Base-by-base conservation (phyloP, 2,113 vertebrate species). In the Propithecus coquereli region DNA sequence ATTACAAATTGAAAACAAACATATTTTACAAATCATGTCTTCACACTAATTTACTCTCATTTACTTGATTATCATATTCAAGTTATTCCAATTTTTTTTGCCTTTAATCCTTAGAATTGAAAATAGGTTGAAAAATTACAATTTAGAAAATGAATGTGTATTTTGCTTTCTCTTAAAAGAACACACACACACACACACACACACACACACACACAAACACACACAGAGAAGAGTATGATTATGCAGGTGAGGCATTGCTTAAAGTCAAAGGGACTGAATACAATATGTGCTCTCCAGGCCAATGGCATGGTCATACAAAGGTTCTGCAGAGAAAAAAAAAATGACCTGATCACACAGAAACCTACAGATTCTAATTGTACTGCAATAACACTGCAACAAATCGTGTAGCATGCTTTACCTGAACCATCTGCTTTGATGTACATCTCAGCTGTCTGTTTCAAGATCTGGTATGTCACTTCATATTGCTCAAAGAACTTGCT, bases 401-500 rank as follows among this genome's bases (percentile, higher is more conserved):
- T 70, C 80, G 54, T 50, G 1, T 45, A 2, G 5, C 3, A 30
- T 34, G 8, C 93, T 98, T 99, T 99, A 99, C 99, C 99, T 99
- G 99, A 99, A 76, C 99, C 99, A 76, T 99, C 99, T 50, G 99
- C 99, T 98, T 99, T 99, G 52, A 99, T 95, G 54, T 99, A 99
- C 95, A 99, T 98, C 93, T 99, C 99, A 92, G 99, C 99, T 92
- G 99, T 98, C 97, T 99, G 98, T 96, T 99, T 99, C 97, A 99
- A 98, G 83, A 99, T 99, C 91, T 99, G 98, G 98, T 99, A 99
- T 27, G 99, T 99, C 73, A 99, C 98, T 97, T 99, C 99, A 88
- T 99, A 99, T 77, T 99, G 99, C 52, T 99, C 99, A 98, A 99
- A 99, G 98, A 99, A 99, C 96, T 99, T 98, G 97, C 99, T 99